Conservation (phyloP, 1,140 invertebrate species). For the Drosophila lacertosa region DNA sequence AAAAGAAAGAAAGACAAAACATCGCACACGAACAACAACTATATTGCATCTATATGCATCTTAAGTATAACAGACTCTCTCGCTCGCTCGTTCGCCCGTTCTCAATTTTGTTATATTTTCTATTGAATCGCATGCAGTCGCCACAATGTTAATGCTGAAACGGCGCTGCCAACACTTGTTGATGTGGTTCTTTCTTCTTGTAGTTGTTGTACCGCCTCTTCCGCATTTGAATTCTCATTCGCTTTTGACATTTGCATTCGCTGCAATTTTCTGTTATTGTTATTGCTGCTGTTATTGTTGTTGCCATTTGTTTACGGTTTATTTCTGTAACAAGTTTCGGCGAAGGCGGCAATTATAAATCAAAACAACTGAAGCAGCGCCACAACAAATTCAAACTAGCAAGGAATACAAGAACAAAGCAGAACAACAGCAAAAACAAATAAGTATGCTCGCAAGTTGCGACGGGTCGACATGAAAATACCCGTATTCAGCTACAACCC, state of each 20-base stretch:
- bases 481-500: too few relatives aligned
- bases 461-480: too few relatives aligned
- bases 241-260: slow-evolving; percentile 27
- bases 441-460: too few relatives aligned
- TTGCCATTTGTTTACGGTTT: slow-evolving; percentile 53
- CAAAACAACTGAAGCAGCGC: slow-evolving; percentile 32
- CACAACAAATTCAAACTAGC: slow-evolving; percentile 17
- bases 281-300: slow-evolving; percentile 22
- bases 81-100: background rate
- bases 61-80: background rate
- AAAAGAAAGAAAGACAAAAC: background rate
- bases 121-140: slow-evolving; percentile 5
- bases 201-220: slow-evolving; percentile 38
- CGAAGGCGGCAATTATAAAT: slow-evolving; percentile 26
- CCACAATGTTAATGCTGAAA: slow-evolving; percentile 31
- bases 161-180: slow-evolving; percentile 48
- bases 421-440: background rate
- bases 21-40: too few relatives aligned
- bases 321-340: slow-evolving; percentile 67
- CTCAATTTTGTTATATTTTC: slow-evolving; percentile 9
- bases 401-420: slow-evolving; percentile 13
- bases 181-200: slow-evolving; percentile 26
- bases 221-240: slow-evolving; percentile 49
- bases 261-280: background rate
- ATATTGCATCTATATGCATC: background rate